phyloP scores from a whole-genome alignment of 2,888 invertebrate species.

The Lissonota sp. region DNA sequence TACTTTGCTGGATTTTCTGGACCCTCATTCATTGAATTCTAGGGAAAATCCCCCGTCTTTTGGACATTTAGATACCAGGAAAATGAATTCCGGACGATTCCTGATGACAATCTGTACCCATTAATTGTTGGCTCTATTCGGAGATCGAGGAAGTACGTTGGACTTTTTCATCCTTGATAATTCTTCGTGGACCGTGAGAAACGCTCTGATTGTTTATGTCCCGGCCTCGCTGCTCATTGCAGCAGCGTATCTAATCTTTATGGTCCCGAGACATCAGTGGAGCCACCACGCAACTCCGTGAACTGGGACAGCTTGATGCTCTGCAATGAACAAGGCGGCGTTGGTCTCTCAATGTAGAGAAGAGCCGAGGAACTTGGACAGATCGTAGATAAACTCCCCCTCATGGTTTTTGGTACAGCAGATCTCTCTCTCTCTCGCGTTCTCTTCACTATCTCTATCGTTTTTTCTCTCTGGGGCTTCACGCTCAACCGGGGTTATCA shows the following conservation, averaged over 20 bases:
- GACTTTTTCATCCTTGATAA: neutral
- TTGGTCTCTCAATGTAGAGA: constrained; percentile 17
- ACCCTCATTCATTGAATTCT: too few species aligned
- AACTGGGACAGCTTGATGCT: constrained; percentile 70
- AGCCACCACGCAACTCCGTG: constrained; percentile 61
- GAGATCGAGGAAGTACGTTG: neutral
- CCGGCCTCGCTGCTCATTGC: constrained; percentile 19
- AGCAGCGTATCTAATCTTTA: constrained; percentile 68
- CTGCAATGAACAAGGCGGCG: constrained; percentile 47
- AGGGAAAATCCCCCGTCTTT: too few species aligned
- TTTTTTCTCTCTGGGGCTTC: too few species aligned
- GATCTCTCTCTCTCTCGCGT: constrained; percentile 40
- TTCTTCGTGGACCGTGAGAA: constrained; percentile 14
- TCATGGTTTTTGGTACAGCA: constrained; percentile 66
- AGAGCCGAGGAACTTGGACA: constrained; percentile 70
- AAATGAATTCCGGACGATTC: too few species aligned
- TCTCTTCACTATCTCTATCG: neutral
- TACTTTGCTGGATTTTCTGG: too few species aligned
- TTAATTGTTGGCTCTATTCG: too few species aligned
- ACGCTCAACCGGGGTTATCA: constrained; percentile 76
- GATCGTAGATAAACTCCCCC: constrained; percentile 77
- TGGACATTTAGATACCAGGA: too few species aligned
- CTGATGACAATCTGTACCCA: too few species aligned
- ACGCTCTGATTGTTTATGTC: neutral
- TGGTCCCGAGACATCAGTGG: constrained; percentile 52